Evolutionary conservation across 2,888 invertebrate species (phyloP), one percentile per base, ranked within the genome.

Genomic region (Drosophila villosipedis): DNA sequence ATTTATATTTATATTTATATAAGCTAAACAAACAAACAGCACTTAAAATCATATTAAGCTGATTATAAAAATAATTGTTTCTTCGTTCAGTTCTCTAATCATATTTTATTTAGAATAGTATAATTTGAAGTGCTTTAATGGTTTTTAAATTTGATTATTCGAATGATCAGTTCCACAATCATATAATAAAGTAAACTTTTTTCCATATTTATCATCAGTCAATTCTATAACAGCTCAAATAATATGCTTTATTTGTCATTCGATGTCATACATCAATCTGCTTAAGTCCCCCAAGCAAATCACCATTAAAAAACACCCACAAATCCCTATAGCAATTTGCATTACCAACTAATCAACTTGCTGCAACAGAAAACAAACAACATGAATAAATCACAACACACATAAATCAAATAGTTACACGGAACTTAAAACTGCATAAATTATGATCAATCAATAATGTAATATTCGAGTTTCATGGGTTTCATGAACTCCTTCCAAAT

Each of bases 401-500:
- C 22, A 79, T 72, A 59, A 50, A 31, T 58, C 22, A 50, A 62
- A 66, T 68, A 37, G 58, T 55, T 75, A 7, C 57, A 62, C 71
- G 78, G 75, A 75, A 78, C 61, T 43, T 16, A 39, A 55, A 70
- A 53, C 30, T 49, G 79, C 35, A 75, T 58, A 47, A 33, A 62
- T 62, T 63, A 52, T 22, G 28, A 52, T 30, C 25, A 58, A 66
- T 78, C 70, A 63, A 68, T 68, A 37, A 31, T 39, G 57, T 47
- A 28, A 22, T 37, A 16, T 55, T 62, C 30, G 19, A 12, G 28
- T 22, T 43, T 0, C 39, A 39, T 6, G 63, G 33, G 62, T 60
- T 76, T 53, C 28, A 50, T 68, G 78, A 77, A 74, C 78, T 66
- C 41, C 65, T 39, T 22, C 41, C 12, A 19, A 59, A 68, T 65